Evolutionary conservation across 2,888 invertebrate genomes (phyloP).

Genomic region (Malacosoma neustria): DNA sequence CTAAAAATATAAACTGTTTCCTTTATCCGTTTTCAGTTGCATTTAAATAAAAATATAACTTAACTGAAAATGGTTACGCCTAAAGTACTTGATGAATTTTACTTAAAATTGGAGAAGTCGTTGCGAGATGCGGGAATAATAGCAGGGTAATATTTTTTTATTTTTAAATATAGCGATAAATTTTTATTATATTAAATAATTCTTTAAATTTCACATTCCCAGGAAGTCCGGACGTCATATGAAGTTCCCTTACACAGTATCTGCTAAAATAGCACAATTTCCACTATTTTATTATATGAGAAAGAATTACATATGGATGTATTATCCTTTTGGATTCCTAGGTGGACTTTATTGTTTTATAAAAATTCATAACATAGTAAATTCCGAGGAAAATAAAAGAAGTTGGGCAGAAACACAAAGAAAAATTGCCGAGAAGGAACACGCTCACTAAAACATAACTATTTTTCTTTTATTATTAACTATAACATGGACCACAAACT

Average conservation of each 20-base stretch:
- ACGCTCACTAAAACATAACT: slow-evolving; percentile 29
- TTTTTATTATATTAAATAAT: background rate
- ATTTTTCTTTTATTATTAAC: too few species aligned
- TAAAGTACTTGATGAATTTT: slow-evolving; percentile 23
- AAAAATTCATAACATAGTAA: slow-evolving; percentile 78
- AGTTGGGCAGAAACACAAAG: slow-evolving; percentile 53
- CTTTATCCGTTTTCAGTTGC: too few species aligned
- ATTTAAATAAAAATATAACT: too few species aligned
- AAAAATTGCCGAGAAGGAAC: slow-evolving; percentile 49
- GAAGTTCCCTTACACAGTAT: slow-evolving; percentile 89
- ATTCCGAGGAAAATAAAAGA: slow-evolving; percentile 45
- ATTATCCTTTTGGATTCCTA: slow-evolving; percentile 74
- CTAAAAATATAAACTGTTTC: too few species aligned
- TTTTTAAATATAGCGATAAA: background rate
- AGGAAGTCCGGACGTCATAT: slow-evolving; percentile 79
- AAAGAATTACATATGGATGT: slow-evolving; percentile 84
- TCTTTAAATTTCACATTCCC: slow-evolving; percentile 17
- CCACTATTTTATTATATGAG: slow-evolving; percentile 82
- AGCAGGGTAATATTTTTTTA: slow-evolving; percentile 31
- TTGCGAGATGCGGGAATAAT: slow-evolving; percentile 24
- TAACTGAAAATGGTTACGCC: slow-evolving; percentile 30
- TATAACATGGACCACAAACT: too few species aligned
- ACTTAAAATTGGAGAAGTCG: slow-evolving; percentile 24
- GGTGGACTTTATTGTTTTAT: slow-evolving; percentile 77
- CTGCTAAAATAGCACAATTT: slow-evolving; percentile 87